A percentile compares a stretch with the other conserved stretches of the same genome.
These are phyloP conservation scores for Poeciliopsis turrubarensis DNA, from an alignment of 2,113 vertebrate species.

Conservation along the genomic window DNA sequence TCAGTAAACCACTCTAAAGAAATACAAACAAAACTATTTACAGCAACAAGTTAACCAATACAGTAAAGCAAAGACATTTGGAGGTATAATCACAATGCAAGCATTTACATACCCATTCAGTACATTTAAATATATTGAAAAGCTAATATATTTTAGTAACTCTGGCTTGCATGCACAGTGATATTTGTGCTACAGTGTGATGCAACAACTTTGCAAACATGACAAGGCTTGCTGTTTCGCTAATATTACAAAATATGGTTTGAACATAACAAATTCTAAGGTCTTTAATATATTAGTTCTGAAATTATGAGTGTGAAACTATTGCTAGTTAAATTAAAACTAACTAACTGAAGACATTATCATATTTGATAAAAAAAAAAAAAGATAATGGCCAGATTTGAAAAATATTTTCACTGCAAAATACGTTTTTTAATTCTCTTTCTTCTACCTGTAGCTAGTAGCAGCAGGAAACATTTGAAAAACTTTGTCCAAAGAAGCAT, in stretches of 20 bases:
- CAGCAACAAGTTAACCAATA: constrained; percentile 10
- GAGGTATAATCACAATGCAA: background rate
- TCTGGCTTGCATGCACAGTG: no score
- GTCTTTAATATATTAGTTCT: background rate
- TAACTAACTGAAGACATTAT: background rate
- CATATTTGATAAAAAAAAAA: no score
- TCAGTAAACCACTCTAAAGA: background rate
- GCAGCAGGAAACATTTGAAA: background rate
- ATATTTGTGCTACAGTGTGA: no score
- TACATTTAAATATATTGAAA: no score
- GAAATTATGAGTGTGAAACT: background rate
- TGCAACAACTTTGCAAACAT: no score
- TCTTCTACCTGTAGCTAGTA: background rate
- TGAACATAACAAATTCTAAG: background rate
- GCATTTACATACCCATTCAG: no score
- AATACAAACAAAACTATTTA: background rate
- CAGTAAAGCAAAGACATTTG: background rate
- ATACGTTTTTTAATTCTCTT: background rate
- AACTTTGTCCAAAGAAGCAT: background rate
- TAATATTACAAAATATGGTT: background rate
- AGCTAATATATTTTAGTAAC: no score
- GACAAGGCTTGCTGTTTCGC: background rate
- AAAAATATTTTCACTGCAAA: background rate
- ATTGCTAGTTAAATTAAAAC: background rate
- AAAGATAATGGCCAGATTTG: background rate